Percentiles rank a stretch among this genome's conserved stretches.
These are phyloP conservation scores for Eudemis profundana DNA, from an alignment of 2,888 invertebrate species.

Conservation along the genomic window DNA sequence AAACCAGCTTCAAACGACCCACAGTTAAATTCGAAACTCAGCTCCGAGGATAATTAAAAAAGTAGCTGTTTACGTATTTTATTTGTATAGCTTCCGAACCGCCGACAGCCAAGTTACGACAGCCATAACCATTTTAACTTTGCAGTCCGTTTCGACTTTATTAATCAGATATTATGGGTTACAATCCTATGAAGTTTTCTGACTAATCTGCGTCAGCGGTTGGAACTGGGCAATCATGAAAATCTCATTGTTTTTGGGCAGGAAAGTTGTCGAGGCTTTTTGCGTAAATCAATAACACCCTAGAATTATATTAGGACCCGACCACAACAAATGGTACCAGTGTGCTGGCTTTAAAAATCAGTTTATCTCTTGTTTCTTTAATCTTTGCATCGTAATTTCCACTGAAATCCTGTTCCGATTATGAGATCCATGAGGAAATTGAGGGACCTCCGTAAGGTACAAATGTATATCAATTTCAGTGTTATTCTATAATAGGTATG, in stretches of 20 bases:
- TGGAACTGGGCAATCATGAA: conserved; percentile 17
- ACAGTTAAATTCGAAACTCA: conserved; percentile 28
- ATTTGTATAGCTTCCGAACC: conserved; percentile 11
- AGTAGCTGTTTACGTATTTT: conserved; percentile 38
- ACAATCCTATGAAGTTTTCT: conserved; percentile 1
- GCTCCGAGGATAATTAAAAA: conserved; percentile 35
- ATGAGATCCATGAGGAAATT: no score
- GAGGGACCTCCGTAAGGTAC: no score
- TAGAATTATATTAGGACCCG: no score
- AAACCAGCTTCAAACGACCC: conserved; percentile 23
- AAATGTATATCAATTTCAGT: no score
- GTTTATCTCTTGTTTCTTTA: no score
- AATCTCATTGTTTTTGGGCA: conserved; percentile 26
- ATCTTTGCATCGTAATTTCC: no score
- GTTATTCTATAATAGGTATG: no score
- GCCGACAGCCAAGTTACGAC: conserved; percentile 17
- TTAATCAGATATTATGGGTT: background rate
- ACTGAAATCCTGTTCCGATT: no score
- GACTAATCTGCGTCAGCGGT: conserved; percentile 3
- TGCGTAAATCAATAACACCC: conserved; percentile 23
- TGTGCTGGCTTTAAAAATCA: no score
- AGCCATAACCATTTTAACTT: conserved; percentile 16
- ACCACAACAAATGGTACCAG: no score
- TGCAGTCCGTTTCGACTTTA: conserved; percentile 14
- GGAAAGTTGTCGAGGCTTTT: conserved; percentile 17